These are phyloP conservation scores for Anguilla japonica DNA, from an alignment of 2,113 vertebrate genomes.

Conservation along the genomic window DNA sequence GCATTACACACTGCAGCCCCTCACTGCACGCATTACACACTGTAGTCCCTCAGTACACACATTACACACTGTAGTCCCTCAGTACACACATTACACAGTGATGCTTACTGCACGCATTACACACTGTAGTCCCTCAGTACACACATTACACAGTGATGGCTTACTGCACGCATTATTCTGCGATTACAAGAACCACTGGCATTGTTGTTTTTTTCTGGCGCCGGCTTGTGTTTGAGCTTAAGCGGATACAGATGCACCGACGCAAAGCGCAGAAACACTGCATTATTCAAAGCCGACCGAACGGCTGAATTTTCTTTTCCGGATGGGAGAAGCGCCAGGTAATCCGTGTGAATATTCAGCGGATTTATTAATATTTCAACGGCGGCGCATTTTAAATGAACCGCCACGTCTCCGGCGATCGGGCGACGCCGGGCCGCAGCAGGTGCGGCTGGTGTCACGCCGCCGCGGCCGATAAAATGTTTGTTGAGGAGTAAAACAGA, in stretches of 20 bases:
- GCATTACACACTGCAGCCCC: no score
- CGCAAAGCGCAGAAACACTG: conserved; percentile 27
- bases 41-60: no score
- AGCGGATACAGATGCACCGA: conserved; percentile 41
- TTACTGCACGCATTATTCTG: conserved; percentile 54
- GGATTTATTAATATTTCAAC: conserved; percentile 58
- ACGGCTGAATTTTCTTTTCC: conserved; percentile 31
- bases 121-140: conserved; percentile 29
- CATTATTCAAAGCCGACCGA: conserved; percentile 52
- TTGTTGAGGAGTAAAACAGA: background rate
- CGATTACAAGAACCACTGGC: conserved; percentile 21
- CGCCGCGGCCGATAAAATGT: background rate
- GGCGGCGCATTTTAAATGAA: conserved; percentile 51
- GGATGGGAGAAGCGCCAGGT: conserved; percentile 37
- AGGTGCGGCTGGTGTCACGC: background rate
- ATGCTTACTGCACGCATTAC: background rate
- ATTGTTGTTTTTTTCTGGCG: conserved; percentile 22
- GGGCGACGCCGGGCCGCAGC: background rate
- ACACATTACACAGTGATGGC: background rate
- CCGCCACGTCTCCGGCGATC: conserved; percentile 34
- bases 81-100: background rate
- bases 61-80: no score
- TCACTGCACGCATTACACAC: background rate
- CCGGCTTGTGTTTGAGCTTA: conserved; percentile 45
- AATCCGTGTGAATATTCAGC: conserved; percentile 64